Evolutionary conservation across 2,888 invertebrate genomes (phyloP).

Genomic region (Aporophyla nigra): DNA sequence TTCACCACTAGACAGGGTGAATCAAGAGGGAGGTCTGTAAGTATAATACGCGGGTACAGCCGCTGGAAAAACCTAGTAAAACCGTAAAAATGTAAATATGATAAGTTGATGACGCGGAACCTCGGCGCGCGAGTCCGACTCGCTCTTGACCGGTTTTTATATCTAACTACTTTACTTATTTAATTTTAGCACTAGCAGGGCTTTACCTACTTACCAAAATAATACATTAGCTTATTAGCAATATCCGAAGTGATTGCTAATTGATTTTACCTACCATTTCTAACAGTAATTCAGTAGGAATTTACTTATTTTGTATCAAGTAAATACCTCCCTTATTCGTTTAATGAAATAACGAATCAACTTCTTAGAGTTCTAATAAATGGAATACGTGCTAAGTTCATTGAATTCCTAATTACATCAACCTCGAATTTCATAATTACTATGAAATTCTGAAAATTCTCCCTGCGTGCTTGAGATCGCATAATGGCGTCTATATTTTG

Average conservation of each 20-base stretch:
- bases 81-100: too few relatives aligned
- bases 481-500: slow-evolving; percentile 20
- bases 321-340: not conserved
- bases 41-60: too few relatives aligned
- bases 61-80: too few relatives aligned
- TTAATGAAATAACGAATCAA: slow-evolving; percentile 4
- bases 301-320: not conserved
- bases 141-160: too few relatives aligned
- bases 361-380: not conserved
- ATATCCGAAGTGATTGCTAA: not conserved
- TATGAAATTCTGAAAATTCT: slow-evolving; percentile 11
- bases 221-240: not conserved
- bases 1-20: too few relatives aligned
- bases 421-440: slow-evolving; percentile 22
- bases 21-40: too few relatives aligned
- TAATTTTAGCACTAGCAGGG: too few relatives aligned
- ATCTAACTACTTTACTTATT: too few relatives aligned
- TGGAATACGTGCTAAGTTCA: not conserved
- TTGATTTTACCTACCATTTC: not conserved
- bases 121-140: too few relatives aligned
- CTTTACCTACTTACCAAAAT: too few relatives aligned
- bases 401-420: not conserved
- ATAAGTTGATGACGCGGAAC: too few relatives aligned
- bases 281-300: not conserved
- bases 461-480: not conserved